A percentile compares a stretch with the other conserved stretches of the same genome.
These are phyloP conservation scores for Terrapene triunguis DNA, from an alignment of 2,113 vertebrate species.

Conservation along the genomic window DNA sequence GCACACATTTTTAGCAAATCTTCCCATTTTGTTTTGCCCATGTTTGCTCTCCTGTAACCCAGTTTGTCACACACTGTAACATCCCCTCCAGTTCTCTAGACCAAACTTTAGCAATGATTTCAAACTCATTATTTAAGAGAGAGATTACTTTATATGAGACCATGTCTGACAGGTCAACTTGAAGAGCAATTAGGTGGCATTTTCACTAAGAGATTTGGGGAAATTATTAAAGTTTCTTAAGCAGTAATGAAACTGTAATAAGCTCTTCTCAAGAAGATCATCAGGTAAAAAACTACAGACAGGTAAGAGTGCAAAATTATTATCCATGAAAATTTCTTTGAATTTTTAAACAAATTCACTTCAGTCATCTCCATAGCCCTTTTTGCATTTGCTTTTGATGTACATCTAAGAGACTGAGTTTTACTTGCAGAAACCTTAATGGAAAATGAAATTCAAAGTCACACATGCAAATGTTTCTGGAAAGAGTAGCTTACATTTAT, in stretches of 20 bases:
- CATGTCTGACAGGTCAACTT: neutral
- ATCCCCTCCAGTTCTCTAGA: neutral
- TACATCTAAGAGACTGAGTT: neutral
- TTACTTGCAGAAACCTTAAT: neutral
- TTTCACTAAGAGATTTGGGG: neutral
- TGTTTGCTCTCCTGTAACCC: neutral
- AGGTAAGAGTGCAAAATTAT: neutral
- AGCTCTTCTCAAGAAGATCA: neutral
- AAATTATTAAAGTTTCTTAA: neutral
- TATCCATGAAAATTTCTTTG: neutral
- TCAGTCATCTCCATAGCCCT: neutral
- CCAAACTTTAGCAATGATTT: neutral
- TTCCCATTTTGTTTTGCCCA: neutral
- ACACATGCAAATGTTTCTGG: neutral
- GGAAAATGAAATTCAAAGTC: neutral
- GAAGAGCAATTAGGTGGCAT: neutral
- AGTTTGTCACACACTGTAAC: rapidly evolving
- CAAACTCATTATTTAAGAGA: neutral
- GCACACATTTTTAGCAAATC: neutral
- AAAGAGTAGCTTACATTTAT: neutral
- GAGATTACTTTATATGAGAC: neutral
- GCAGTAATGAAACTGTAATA: neutral
- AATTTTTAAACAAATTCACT: neutral
- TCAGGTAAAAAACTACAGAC: neutral
- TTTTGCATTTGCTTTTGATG: neutral